A percentile compares a stretch with the other conserved stretches of the same genome.
These are phyloP conservation scores for Penaeus japonicus DNA, from an alignment of 1,140 invertebrate species.

Conservation along the genomic window DNA sequence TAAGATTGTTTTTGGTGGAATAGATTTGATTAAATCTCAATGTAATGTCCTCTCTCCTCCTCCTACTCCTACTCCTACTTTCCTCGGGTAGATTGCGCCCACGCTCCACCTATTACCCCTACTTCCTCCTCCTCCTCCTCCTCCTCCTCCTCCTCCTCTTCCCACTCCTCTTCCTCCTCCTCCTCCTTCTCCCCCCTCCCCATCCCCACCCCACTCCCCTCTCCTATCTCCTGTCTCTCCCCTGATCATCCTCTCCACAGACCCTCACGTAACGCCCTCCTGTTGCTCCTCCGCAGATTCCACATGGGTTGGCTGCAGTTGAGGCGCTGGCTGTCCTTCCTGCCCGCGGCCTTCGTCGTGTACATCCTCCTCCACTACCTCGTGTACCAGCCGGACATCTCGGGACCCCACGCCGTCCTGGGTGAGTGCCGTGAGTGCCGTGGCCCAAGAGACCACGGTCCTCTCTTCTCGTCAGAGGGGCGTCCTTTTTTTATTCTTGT, in stretches of 20 bases:
- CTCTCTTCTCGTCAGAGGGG: too few species aligned
- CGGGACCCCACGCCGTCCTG: too few species aligned
- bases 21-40: not conserved
- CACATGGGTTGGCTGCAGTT: slow-evolving; percentile 47
- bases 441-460: too few species aligned
- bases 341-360: slow-evolving; percentile 35
- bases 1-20: too few species aligned
- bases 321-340: slow-evolving; percentile 42
- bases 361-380: slow-evolving; percentile 40
- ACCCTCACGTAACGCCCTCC: not conserved
- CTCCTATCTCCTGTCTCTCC: not conserved
- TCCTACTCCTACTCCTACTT: not conserved
- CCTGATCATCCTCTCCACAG: not conserved
- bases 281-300: not conserved
- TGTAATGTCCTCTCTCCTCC: not conserved
- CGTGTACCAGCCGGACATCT: not conserved
- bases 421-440: too few species aligned
- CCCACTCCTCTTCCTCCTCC: not conserved
- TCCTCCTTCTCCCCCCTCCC: slow-evolving; percentile 17
- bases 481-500: too few species aligned
- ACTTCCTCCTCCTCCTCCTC: not conserved
- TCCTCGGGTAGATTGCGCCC: too few species aligned
- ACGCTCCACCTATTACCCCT: not conserved
- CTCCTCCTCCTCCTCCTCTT: not conserved
- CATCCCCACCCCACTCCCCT: not conserved